Conservation (phyloP, 2,113 vertebrate species). For the Turdus rufiventris region DNA sequence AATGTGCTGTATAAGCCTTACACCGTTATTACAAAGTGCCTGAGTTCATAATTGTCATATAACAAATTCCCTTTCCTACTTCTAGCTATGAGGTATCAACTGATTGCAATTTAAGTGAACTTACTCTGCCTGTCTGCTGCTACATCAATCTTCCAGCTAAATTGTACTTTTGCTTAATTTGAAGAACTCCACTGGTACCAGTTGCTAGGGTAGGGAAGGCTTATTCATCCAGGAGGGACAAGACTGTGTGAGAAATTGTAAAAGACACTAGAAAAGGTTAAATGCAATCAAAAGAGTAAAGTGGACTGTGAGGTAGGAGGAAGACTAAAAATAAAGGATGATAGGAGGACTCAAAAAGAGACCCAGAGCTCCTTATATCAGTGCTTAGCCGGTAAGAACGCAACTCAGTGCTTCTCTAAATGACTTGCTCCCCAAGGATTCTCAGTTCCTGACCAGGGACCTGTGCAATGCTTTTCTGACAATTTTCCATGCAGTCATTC, state of each 20-base stretch:
- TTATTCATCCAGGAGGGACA: background rate
- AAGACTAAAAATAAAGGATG: background rate
- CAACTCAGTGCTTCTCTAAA: background rate
- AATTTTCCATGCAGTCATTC: background rate
- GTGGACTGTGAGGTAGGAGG: rapidly evolving
- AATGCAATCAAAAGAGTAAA: background rate
- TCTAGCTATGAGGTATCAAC: background rate
- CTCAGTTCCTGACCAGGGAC: background rate
- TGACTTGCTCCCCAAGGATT: background rate
- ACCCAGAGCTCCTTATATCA: background rate
- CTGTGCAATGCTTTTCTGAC: background rate
- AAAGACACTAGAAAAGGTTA: background rate
- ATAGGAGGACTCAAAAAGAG: background rate
- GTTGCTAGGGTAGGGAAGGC: background rate
- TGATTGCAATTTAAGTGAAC: background rate
- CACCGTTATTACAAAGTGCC: background rate
- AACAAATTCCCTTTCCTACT: background rate
- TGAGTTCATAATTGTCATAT: background rate
- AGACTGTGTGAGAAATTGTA: background rate
- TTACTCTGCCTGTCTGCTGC: background rate
- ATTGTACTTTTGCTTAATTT: background rate
- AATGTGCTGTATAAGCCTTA: background rate
- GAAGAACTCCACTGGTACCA: background rate
- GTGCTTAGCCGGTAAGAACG: background rate
- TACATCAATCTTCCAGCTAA: background rate